Evolutionary conservation across 2,888 invertebrate species (phyloP), one percentile per base, ranked within the genome.

Genomic region (Coecobrya sp.): DNA sequence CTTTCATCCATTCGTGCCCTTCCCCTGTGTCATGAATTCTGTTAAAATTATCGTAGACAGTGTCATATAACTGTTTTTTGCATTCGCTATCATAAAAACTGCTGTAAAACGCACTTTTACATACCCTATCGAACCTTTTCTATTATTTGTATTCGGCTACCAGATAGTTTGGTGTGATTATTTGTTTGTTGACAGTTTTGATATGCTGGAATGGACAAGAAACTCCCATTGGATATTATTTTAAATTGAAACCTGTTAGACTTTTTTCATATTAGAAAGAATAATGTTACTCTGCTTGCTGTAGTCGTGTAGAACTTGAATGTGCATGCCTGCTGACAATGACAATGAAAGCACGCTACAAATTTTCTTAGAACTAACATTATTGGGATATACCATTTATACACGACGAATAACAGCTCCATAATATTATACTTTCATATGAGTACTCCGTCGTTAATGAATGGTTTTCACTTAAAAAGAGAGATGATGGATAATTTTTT

Each of bases 401-500:
- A 19, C 16, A 59, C 4, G 16, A 25, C 25, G 10, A 5, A 25
- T 5, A 8, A 22, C 65, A 13, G 73, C 73, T 68, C 25, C 65
- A 25, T 65, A 65, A 27, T 27, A 65, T 55, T n/a, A 36, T 42
- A 85, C 25, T 86, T 70, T 86, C 73, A 70, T 49, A n/a, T n/a
- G 70, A 86, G 55, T 49, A 36, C 70, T 36, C 42, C 11, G n/a
- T 25, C 1, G 30, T 25, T 86, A 86, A 86, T 86, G 86, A 86
- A 86, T 86, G 86, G 86, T 55, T 86, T 86, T 86, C 86, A 73
- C 55, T 73, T 86, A 86, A 86, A 68, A 68, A 59, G 36, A 30
- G 68, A 86, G 86, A 86, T 86, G 86, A 86, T 86, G 86, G 86
- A 86, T 86, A 86, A 86, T 86, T 86, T 86, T 86, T 86, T 70